Conservation (phyloP, 2,888 invertebrate species). For the Halocaridina rubra region DNA sequence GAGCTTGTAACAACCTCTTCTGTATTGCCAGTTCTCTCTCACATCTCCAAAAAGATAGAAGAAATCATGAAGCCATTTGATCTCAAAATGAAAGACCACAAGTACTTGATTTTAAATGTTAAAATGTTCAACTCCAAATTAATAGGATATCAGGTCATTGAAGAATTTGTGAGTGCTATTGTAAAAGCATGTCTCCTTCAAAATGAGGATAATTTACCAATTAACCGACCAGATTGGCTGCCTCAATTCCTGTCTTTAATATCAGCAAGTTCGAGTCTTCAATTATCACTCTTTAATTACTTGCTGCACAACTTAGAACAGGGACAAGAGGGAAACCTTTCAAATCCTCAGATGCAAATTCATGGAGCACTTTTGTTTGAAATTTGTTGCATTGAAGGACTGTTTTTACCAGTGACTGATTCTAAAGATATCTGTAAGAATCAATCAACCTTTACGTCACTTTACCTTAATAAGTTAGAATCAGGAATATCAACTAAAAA, state of each 20-base stretch:
- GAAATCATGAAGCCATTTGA: not conserved
- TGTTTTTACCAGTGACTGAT: not conserved
- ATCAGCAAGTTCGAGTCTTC: not conserved
- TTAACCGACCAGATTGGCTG: not conserved
- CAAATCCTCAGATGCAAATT: not conserved
- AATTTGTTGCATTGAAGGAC: not conserved
- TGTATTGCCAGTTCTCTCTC: not conserved
- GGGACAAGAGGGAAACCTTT: not conserved
- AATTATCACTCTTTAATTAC: not conserved
- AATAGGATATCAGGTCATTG: not conserved
- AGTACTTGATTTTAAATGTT: not conserved
- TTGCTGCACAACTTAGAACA: not conserved
- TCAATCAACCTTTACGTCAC: not conserved
- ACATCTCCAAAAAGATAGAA: not conserved
- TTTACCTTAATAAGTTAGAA: not conserved
- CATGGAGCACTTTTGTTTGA: not conserved
- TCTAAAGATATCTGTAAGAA: not conserved
- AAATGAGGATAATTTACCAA: not conserved
- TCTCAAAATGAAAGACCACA: not conserved
- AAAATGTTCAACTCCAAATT: not conserved
- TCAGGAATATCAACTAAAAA: not conserved
- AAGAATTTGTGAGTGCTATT: not conserved
- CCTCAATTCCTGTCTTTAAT: not conserved
- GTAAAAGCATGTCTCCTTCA: not conserved
- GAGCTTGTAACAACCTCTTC: not conserved